Evolutionary conservation across 1,140 invertebrate species (phyloP).

Genomic region (Drosophila navojoa): DNA sequence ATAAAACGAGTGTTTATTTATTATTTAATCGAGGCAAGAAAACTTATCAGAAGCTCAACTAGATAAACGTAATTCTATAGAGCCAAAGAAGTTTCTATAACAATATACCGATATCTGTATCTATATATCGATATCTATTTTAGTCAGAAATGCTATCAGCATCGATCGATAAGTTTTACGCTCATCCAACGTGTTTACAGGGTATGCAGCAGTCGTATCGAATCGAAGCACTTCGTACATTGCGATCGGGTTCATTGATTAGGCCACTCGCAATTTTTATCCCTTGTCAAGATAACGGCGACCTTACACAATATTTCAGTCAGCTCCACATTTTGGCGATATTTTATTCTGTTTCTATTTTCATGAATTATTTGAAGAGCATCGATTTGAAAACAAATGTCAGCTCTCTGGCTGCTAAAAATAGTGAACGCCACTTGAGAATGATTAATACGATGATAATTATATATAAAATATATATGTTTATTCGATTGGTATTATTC

Average conservation of each 20-base stretch:
- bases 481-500: conserved; percentile 21
- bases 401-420: conserved; percentile 43
- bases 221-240: neutral
- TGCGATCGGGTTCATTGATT: conserved; percentile 36
- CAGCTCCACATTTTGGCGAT: conserved; percentile 12
- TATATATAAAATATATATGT: conserved; percentile 21
- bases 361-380: conserved; percentile 66
- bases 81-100: too few species aligned
- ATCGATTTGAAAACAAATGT: conserved; percentile 65
- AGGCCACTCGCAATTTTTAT: conserved; percentile 57
- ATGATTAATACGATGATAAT: conserved; percentile 72
- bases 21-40: too few species aligned
- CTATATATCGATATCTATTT: too few species aligned
- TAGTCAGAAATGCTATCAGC: too few species aligned
- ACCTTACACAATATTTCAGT: conserved; percentile 66
- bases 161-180: neutral
- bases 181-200: neutral
- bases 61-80: too few species aligned
- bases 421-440: conserved; percentile 64
- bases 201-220: conserved; percentile 6
- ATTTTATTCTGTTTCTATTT: conserved; percentile 20
- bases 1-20: too few species aligned
- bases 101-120: too few species aligned
- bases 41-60: too few species aligned
- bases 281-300: conserved; percentile 68